Base-by-base conservation (phyloP, 2,888 invertebrate genomes). In the Elegia similella region DNA sequence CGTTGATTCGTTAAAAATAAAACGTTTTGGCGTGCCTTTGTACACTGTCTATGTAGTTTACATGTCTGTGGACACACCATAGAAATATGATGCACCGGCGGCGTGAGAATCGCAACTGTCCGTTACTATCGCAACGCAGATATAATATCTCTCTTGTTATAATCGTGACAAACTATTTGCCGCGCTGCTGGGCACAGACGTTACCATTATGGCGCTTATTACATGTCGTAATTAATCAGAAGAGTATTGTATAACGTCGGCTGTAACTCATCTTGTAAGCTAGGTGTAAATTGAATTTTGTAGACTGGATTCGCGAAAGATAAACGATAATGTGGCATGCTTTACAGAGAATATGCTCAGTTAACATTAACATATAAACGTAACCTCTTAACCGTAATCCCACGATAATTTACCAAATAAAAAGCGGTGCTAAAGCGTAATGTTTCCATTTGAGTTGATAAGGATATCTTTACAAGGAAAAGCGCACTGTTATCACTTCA, bases 101-200 rank as follows among this genome's bases (percentile, higher is more conserved):
- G 76, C 82, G 84, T 86, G 84, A 80, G 84, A 87, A 84, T 77
- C 57, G 71, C 78, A 72, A 73, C 68, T 62, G 66, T 63, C 68
- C 66, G 69, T 76, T 74, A 74, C 77, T 73, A 74, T 74, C 64
- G 72, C 73, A 66, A 62, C 68, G 63, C 66, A 74, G 77, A 82
- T 83, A 82, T 83, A 76, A 74, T 78, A 80, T 81, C 78, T 78
- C 68, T 64, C 69, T 72, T 64, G 72, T 76, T 79, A 76, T 76
- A 73, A 78, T 81, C 77, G 76, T 76, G 80, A 84, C 83, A 83
- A 80, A 81, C 78, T 76, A 77, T 82, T 83, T 80, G 75, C 75
- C 74, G 79, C 76, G 71, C 73, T 69, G 76, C 72, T 79, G 75
- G 75, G 72, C 77, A 67, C 72, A 67, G 59, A 69, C 70, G 62